Conservation (phyloP, 2,797 vertebrate genomes). For the Yasuhikotakia modesta region DNA sequence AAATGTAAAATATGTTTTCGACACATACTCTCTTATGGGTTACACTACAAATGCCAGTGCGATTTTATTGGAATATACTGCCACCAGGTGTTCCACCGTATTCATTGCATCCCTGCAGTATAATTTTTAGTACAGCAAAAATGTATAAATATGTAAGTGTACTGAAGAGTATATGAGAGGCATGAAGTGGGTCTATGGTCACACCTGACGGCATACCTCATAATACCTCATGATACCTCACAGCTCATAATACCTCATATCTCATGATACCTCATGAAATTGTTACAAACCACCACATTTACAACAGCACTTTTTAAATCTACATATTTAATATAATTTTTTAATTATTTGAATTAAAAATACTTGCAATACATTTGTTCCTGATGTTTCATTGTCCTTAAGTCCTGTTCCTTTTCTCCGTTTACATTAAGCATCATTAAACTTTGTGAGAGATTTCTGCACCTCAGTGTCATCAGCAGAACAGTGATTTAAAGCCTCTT, state of each 20-base stretch:
- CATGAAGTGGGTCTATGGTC: too few species aligned
- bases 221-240: too few species aligned
- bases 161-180: not conserved
- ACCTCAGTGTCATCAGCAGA: not conserved
- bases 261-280: too few species aligned
- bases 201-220: too few species aligned
- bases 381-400: not conserved
- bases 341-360: too few species aligned
- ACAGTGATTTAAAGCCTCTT: not conserved
- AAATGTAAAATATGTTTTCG: not conserved
- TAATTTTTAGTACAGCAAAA: not conserved
- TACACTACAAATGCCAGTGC: not conserved
- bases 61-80: not conserved
- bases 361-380: too few species aligned
- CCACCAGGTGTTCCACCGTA: not conserved
- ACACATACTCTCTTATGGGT: not conserved
- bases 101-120: not conserved
- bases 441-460: not conserved
- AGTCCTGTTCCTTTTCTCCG: not conserved
- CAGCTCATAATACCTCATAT: too few species aligned
- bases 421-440: not conserved
- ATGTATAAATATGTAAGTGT: not conserved
- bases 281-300: too few species aligned
- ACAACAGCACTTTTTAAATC: too few species aligned
- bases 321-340: too few species aligned